Conservation (phyloP, 2,113 vertebrate species). For the Pomatostomus ruficeps region DNA sequence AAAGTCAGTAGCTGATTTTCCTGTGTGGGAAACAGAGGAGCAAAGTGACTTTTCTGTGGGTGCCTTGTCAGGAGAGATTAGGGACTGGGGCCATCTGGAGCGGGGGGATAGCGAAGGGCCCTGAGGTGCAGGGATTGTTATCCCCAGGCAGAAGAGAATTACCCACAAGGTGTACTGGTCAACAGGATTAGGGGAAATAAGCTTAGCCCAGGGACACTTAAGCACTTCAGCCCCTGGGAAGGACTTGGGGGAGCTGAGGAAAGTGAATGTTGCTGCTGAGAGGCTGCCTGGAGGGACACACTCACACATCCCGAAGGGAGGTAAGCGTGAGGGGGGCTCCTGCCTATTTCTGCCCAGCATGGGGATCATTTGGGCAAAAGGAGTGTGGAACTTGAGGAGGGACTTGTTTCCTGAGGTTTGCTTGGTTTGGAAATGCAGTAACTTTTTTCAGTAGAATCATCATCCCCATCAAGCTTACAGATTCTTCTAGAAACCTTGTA, state of each 20-base stretch:
- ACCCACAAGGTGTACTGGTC: conserved; percentile 70
- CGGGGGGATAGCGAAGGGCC: not conserved
- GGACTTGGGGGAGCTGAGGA: conserved; percentile 7
- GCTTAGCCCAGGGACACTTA: conserved; percentile 58
- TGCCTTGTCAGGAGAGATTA: not conserved
- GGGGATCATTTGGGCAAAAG: not conserved
- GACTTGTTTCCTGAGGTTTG: not conserved
- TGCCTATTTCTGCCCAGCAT: not conserved
- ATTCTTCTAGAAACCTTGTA: not conserved
- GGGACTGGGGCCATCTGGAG: not conserved
- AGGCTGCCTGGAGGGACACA: not conserved
- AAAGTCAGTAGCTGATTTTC: not conserved
- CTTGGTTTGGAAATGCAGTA: not conserved
- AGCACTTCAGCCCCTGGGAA: conserved; percentile 39
- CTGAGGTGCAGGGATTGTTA: not conserved
- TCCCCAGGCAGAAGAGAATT: conserved; percentile 60
- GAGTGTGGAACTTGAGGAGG: not conserved
- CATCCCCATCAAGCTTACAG: not conserved
- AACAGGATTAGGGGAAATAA: conserved; percentile 78
- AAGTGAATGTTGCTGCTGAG: conserved; percentile 19
- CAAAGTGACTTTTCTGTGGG: not conserved
- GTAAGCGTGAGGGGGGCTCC: conserved; percentile 11
- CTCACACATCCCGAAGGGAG: not conserved
- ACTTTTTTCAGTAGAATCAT: not conserved
- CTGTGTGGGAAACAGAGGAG: not conserved